phyloP scores from a whole-genome alignment of 2,888 invertebrate genomes.

The Leptinotarsa peninsularis region DNA sequence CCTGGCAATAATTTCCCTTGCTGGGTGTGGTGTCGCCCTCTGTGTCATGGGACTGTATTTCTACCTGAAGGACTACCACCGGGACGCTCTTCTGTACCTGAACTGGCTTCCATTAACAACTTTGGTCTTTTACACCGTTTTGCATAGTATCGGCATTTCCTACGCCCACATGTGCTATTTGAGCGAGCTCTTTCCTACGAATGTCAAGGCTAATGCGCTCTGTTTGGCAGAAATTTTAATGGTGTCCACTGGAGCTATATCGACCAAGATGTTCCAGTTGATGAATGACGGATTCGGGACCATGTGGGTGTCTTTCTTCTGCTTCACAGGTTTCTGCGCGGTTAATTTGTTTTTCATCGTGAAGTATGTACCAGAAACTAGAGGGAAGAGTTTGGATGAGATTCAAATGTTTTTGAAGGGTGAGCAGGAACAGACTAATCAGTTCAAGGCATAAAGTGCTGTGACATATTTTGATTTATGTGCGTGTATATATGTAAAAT shows the following conservation, averaged over 20 bases:
- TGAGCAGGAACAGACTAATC: neutral
- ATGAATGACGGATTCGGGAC: constrained; percentile 70
- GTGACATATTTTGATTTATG: neutral
- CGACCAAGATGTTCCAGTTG: constrained; percentile 67
- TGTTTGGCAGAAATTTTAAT: constrained; percentile 70
- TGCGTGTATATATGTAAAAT: no score
- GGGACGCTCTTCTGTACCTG: constrained; percentile 33
- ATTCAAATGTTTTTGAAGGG: constrained; percentile 74
- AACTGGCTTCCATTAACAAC: constrained; percentile 64
- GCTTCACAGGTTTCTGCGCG: constrained; percentile 72
- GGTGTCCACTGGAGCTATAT: constrained; percentile 66
- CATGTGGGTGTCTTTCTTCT: constrained; percentile 75
- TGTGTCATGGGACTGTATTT: constrained; percentile 66
- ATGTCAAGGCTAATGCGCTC: constrained; percentile 70
- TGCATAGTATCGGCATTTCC: constrained; percentile 66
- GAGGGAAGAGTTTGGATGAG: constrained; percentile 76
- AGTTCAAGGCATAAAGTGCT: neutral
- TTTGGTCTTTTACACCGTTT: constrained; percentile 67
- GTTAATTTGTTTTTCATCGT: constrained; percentile 73
- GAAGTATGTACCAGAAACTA: constrained; percentile 76
- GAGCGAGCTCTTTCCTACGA: constrained; percentile 70
- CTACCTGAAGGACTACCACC: constrained; percentile 61
- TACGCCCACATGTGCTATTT: constrained; percentile 47
- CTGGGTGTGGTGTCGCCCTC: constrained; percentile 64
- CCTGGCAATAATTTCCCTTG: constrained; percentile 68